These are phyloP conservation scores for Drosophila saltans DNA, from an alignment of 1,140 invertebrate species.

Conservation along the genomic window DNA sequence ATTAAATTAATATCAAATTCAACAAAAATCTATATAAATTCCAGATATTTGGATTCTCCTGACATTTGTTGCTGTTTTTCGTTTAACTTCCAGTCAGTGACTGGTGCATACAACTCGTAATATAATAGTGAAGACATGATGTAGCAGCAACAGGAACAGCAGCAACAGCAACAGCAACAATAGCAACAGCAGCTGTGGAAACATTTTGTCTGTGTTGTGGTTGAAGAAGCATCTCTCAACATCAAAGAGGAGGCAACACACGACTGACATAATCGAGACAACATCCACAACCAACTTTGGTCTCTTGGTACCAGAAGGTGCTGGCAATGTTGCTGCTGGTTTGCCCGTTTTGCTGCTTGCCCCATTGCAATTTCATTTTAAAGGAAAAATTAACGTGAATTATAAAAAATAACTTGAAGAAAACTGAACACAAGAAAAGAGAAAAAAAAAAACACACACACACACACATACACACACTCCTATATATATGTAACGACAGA, in stretches of 20 bases:
- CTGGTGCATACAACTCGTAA: constrained; percentile 4
- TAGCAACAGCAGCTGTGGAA: constrained; percentile 16
- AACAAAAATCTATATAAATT: too few species aligned
- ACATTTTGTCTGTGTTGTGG: constrained; percentile 21
- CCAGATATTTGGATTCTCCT: too few species aligned
- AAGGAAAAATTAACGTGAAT: constrained; percentile 81
- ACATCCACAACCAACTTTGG: constrained; percentile 57
- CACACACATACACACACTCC: neutral
- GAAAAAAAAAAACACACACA: constrained; percentile 1
- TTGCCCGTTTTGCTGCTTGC: constrained; percentile 27
- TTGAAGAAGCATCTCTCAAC: constrained; percentile 38
- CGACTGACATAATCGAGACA: constrained; percentile 79
- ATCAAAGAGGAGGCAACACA: constrained; percentile 76
- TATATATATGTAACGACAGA: constrained; percentile 13
- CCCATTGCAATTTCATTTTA: constrained; percentile 74
- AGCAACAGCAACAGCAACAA: constrained; percentile 13
- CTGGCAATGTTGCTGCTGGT: constrained; percentile 28
- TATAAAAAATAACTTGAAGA: constrained; percentile 74
- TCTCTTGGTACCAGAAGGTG: constrained; percentile 29
- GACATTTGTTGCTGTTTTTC: too few species aligned
- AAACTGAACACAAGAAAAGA: constrained; percentile 41
- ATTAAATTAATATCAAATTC: too few species aligned
- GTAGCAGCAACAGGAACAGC: constrained; percentile 26
- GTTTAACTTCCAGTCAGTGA: too few species aligned
- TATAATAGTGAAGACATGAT: constrained; percentile 15